These are phyloP conservation scores for Condylura cristata DNA, from an alignment of 2,113 vertebrate genomes.

Conservation along the genomic window DNA sequence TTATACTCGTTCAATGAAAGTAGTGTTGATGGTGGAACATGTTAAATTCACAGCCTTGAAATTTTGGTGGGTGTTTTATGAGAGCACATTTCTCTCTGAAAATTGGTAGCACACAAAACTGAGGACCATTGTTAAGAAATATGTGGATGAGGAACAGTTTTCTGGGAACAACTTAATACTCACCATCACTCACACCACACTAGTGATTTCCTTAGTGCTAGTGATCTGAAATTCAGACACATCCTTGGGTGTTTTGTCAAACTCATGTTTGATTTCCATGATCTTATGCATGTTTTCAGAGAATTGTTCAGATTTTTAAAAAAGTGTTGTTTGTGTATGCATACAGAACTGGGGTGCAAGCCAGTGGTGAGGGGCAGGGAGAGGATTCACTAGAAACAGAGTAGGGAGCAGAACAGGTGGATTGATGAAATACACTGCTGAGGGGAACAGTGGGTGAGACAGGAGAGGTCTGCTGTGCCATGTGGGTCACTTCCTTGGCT, in stretches of 20 bases:
- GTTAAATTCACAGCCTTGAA: background rate
- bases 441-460: too few relatives aligned
- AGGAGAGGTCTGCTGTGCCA: too few relatives aligned
- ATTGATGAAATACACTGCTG: too few relatives aligned
- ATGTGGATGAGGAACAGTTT: background rate
- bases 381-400: too few relatives aligned
- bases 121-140: background rate
- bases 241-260: background rate
- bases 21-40: background rate
- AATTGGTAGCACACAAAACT: conserved; percentile 12
- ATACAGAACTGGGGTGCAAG: too few relatives aligned
- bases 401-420: too few relatives aligned
- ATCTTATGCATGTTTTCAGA: background rate
- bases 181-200: background rate
- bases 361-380: too few relatives aligned
- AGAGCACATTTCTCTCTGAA: background rate
- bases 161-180: background rate
- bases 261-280: background rate
- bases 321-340: too few relatives aligned
- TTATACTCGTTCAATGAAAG: background rate
- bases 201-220: background rate
- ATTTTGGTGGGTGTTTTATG: conserved; percentile 39
- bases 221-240: background rate
- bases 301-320: conserved; percentile 6
- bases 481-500: too few relatives aligned